Evolutionary conservation across 1,140 invertebrate species (phyloP), one percentile per base, ranked within the genome.

Genomic region (Cydia pomonella): DNA sequence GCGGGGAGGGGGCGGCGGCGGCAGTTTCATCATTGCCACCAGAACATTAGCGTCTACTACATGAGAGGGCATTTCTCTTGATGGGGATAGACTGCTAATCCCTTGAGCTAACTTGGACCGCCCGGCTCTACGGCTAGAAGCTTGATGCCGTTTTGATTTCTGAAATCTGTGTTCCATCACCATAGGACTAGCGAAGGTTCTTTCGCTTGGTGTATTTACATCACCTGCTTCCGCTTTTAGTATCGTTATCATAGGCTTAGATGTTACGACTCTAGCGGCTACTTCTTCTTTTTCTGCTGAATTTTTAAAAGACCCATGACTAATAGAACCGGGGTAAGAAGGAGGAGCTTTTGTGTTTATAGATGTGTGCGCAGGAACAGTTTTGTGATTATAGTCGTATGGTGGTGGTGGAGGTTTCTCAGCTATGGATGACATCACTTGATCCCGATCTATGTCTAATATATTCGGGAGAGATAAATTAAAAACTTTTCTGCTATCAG

Each of bases 161-260:
- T 93, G 90, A 78, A 93, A 93, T 66, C 90, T 84, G 72, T 92
- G 91, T 77, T 93, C 91, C 75, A 92, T 74, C 6, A 91, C 85
- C 90, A 93, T 92, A 50, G 91, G 91, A 78, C 91, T 91, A 23
- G 91, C 91, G 75, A 93, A 93, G 73, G 89, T 93, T 78, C 91
- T 84, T 83, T 92, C 88, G 75, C 89, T 87, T 27, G 86, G 87
- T 12, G 82, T 76, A 73, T 85, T 90, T 6, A 92, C 90, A 75
- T 93, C 89, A 50, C 94, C 95, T 27, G 95, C 94, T 85, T 96
- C 95, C 6, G 95, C 95, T 82, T 95, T 95, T 21, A 96, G 87
- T 77, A 96, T 95, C 82, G 94, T 96, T 25, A 95, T 95, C 86
- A 95, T 95, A 10, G 95, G 94, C 77, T 95, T 93, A 0, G 95